Evolutionary conservation across 2,888 invertebrate species (phyloP).

Genomic region (Agriopis marginaria): DNA sequence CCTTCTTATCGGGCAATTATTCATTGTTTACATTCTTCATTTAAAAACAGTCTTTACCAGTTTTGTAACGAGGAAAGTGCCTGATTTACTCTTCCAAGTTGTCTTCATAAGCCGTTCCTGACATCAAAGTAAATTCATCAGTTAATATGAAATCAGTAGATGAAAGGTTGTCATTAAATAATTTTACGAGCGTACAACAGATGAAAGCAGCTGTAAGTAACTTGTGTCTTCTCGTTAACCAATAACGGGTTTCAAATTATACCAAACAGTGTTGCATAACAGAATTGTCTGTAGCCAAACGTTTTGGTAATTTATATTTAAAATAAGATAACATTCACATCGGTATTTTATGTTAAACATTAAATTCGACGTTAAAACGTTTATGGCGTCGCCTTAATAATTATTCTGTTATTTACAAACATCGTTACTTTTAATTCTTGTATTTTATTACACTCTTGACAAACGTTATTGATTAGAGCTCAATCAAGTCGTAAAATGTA

Average conservation of each 20-base stretch:
- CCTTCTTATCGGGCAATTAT: slow-evolving; percentile 38
- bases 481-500: slow-evolving; percentile 60
- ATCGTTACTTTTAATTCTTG: slow-evolving; percentile 58
- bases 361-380: slow-evolving; percentile 61
- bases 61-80: slow-evolving; percentile 28
- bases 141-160: slow-evolving; percentile 45
- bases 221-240: slow-evolving; percentile 60
- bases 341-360: slow-evolving; percentile 53
- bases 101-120: slow-evolving; percentile 29
- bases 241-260: slow-evolving; percentile 62
- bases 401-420: slow-evolving; percentile 62
- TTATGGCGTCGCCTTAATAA: slow-evolving; percentile 59
- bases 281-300: slow-evolving; percentile 35
- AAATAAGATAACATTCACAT: slow-evolving; percentile 42
- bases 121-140: slow-evolving; percentile 44
- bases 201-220: slow-evolving; percentile 56
- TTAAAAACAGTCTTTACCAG: slow-evolving; percentile 28
- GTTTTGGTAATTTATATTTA: slow-evolving; percentile 39
- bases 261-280: slow-evolving; percentile 53
- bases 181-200: slow-evolving; percentile 55
- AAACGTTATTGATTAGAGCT: slow-evolving; percentile 59
- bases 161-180: slow-evolving; percentile 60
- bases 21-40: slow-evolving; percentile 29
- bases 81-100: slow-evolving; percentile 32
- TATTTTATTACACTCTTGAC: slow-evolving; percentile 56